Conservation (phyloP, 2,888 invertebrate species). For the Noctua janthina region DNA sequence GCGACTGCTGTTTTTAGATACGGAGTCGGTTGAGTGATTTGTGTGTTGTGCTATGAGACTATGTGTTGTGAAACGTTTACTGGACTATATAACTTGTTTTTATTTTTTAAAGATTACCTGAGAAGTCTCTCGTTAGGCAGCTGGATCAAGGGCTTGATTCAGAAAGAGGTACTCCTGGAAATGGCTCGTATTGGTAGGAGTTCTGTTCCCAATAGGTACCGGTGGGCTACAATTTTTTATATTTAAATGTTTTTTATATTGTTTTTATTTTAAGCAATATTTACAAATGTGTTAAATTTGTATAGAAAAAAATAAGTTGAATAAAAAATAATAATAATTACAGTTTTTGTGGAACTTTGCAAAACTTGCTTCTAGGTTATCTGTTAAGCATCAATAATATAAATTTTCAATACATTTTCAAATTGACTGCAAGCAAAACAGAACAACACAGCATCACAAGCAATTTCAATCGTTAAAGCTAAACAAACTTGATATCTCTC, state of each 20-base stretch:
- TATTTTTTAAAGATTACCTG: not conserved
- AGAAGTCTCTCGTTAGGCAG: too few species aligned
- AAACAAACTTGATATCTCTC: constrained; percentile 34
- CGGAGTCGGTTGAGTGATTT: not conserved
- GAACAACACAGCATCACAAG: constrained; percentile 13
- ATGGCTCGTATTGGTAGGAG: too few species aligned
- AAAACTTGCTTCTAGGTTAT: not conserved
- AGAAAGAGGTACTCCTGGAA: too few species aligned
- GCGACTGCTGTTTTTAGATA: constrained; percentile 1
- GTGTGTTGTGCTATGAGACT: not conserved
- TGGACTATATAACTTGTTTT: not conserved
- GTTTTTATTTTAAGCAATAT: too few species aligned
- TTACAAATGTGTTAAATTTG: too few species aligned
- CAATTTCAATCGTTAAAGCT: constrained; percentile 37
- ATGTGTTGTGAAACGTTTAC: not conserved
- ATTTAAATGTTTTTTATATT: too few species aligned
- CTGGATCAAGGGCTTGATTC: too few species aligned
- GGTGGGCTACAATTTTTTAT: too few species aligned
- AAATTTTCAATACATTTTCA: not conserved
- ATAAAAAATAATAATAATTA: too few species aligned
- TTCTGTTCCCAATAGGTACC: too few species aligned
- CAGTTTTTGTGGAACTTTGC: not conserved
- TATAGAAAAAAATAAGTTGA: too few species aligned
- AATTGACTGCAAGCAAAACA: not conserved
- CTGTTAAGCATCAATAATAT: not conserved